Base-by-base conservation (phyloP, 2,888 invertebrate species). In the Lithodes maja region DNA sequence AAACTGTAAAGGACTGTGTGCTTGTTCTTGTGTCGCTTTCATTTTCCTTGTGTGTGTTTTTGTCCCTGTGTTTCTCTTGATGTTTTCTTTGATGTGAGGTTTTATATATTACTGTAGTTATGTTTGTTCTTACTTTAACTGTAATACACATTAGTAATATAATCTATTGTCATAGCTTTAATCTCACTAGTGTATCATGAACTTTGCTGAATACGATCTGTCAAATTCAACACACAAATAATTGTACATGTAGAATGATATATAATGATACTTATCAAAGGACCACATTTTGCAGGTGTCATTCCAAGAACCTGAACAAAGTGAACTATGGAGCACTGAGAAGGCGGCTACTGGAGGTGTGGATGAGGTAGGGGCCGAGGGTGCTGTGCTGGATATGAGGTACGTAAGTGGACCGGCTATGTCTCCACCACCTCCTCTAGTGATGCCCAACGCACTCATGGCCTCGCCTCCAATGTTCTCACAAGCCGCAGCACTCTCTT, bases 281-380 rank as follows among this genome's bases (percentile, higher is more conserved):
- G 33, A 33, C 50, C 68, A 33, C 61, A 2, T 9, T 49, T n/a
- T 53, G 0, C 86, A 93, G 93, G 93, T 93, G 17, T 93, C 93
- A 1, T 94, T 94, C 92, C 93, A 93, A 90, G 94, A 94, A 77
- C 93, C 94, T 49, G 94, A 94, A 78, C 93, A 93, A 77, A 93
- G 93, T 53, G 94, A 94, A 54, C 92, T 93, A n/a, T 94, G 94
- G 94, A 93, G 94, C 1, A 93, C 93, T 9, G 93, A 93, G 85
- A 94, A 93, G 92, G 90, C 87, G 3, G 82, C 84, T 15, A 79
- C 75, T 12, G 68, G 80, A 52, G 74, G 53, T 79, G 79, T 61
- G 15, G 77, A 49, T 15, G 69, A 49, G 33, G 78, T 17, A 15
- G 83, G 83, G 50, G 78, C 61, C 17, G 78, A 49, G 9, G 82